Base-by-base conservation (phyloP, 2,113 vertebrate genomes). In the Hippocampus barbouri region DNA sequence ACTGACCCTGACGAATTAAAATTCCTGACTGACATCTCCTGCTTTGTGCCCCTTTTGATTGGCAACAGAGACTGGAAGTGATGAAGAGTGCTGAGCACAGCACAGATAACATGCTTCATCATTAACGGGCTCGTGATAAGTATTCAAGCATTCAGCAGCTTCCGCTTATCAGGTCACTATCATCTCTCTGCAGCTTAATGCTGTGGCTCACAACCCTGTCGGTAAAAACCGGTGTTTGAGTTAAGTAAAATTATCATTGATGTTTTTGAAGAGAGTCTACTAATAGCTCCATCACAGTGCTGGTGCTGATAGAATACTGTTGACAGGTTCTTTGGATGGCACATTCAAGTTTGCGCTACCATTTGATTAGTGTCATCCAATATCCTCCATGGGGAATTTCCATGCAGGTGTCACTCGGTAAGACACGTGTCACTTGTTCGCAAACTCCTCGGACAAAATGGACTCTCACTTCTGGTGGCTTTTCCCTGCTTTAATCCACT, bases 71-170 rank as follows among this genome's bases (percentile, higher is more conserved):
- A 68, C 63, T 18, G n/a, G 56, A 66, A 73, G 16, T 6, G 51
- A 65, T 65, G 71, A 75, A 68, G 71, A 84, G 77, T 72, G 86
- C 85, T 89, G 87, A 90, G 87, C 82, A 3, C 75, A 83, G 82
- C 86, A 81, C 78, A 84, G 91, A 92, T 89, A 87, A 88, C 80
- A 72, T 77, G 34, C 82, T 82, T 77, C 82, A 72, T 90, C 81
- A 79, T 82, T 80, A 86, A 79, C 40, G n/a, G 61, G 5, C 76
- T 86, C 74, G 77, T 68, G 87, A 92, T 91, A 91, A 91, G 86
- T 86, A 85, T 90, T 91, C 86, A 81, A 78, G 74, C 79, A 72
- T 81, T 88, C 82, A 76, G 79, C 86, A 8, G 84, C 80, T 77
- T 81, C 63, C 59, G 64, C 83, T 89, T 93, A 93, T 92, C 90